Conservation (phyloP, 2,888 invertebrate genomes). For the Malthinus flaveolus region DNA sequence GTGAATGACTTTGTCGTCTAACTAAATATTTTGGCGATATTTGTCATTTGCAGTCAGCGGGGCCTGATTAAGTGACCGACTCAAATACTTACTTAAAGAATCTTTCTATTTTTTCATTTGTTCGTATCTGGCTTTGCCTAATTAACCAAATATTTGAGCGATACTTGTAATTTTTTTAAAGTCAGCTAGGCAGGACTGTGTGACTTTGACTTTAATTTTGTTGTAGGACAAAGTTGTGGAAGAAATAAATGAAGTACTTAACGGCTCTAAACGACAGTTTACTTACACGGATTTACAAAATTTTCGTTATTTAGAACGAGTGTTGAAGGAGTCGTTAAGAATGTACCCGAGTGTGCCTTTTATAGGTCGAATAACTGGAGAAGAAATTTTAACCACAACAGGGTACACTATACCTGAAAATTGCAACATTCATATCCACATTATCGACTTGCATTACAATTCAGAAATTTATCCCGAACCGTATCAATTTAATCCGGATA, state of each 20-base stretch:
- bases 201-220: not conserved
- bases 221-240: slow-evolving; percentile 51
- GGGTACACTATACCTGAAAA: slow-evolving; percentile 56
- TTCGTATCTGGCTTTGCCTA: no score
- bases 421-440: slow-evolving; percentile 58
- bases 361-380: slow-evolving; percentile 57
- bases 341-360: slow-evolving; percentile 69
- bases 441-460: slow-evolving; percentile 68
- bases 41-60: no score
- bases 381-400: slow-evolving; percentile 37
- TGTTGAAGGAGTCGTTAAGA: slow-evolving; percentile 66
- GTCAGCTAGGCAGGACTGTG: no score
- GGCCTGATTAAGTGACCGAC: no score
- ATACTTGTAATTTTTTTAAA: no score
- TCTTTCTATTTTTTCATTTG: no score
- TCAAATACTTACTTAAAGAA: no score
- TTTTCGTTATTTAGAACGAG: slow-evolving; percentile 66
- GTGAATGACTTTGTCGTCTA: no score
- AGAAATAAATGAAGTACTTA: slow-evolving; percentile 56
- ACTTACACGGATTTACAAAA: slow-evolving; percentile 61
- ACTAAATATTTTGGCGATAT: no score
- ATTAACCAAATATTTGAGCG: no score
- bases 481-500: slow-evolving; percentile 68
- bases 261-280: slow-evolving; percentile 54
- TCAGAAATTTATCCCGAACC: slow-evolving; percentile 68